Conservation (phyloP, 2,113 vertebrate species). For the Riparia riparia region DNA sequence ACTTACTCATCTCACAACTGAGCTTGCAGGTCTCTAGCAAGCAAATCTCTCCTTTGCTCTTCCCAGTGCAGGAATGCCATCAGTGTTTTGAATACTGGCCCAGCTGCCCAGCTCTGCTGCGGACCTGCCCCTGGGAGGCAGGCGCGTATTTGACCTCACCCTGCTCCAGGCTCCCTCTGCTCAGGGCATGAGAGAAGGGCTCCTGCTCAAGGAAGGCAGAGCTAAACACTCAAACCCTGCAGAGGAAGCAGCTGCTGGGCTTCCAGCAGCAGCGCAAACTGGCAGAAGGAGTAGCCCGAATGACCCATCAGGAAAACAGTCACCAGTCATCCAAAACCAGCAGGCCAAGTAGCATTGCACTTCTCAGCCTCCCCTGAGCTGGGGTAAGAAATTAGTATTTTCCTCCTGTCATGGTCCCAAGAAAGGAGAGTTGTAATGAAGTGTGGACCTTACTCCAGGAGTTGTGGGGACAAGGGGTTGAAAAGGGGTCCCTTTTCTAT, state of each 20-base stretch:
- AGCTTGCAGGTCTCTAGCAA: rapidly evolving
- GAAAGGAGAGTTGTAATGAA: neutral
- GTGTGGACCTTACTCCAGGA: neutral
- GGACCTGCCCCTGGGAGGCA: neutral
- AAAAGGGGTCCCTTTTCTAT: neutral
- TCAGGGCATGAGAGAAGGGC: rapidly evolving
- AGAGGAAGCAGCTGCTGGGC: neutral
- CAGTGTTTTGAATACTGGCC: rapidly evolving
- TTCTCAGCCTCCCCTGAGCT: neutral
- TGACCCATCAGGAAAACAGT: neutral
- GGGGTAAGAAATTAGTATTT: neutral
- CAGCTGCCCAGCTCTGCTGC: neutral
- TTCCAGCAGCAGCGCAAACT: neutral
- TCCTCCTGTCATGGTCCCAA: neutral
- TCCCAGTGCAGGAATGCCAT: neutral
- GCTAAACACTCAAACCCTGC: neutral
- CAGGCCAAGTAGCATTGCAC: neutral
- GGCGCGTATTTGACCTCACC: rapidly evolving
- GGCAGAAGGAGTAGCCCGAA: neutral
- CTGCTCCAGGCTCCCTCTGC: neutral
- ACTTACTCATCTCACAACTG: neutral
- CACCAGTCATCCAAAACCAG: neutral
- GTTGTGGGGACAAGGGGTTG: neutral
- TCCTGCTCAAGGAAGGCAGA: neutral
- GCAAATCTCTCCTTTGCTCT: neutral